A percentile compares a stretch with the other conserved stretches of the same genome.
Conservation (phyloP, 2,888 invertebrate species). For the Tillus elongatus region DNA sequence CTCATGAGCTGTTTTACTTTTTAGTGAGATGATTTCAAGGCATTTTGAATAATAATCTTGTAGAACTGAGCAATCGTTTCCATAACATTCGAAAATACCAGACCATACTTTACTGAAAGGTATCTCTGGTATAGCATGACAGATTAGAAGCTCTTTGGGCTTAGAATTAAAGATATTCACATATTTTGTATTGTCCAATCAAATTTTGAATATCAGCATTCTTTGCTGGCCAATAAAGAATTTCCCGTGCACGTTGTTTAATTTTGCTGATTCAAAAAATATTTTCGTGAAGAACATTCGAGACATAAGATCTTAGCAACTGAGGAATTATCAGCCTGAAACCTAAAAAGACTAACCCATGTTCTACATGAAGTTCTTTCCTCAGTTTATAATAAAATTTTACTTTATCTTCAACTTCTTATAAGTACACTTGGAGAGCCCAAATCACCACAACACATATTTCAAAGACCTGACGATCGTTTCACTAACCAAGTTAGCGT, state of each 20-base stretch:
- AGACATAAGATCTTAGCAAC: no score
- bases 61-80: constrained; percentile 19
- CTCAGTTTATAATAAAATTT: no score
- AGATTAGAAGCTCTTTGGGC: constrained; percentile 11
- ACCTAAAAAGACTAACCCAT: constrained; percentile 23
- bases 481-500: no score
- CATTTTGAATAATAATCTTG: no score
- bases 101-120: constrained; percentile 19
- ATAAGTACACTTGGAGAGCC: no score
- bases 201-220: constrained; percentile 8
- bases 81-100: constrained; percentile 16
- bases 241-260: constrained; percentile 6
- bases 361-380: constrained; percentile 19
- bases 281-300: constrained; percentile 11
- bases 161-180: constrained; percentile 15
- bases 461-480: no score
- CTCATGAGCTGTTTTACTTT: constrained; percentile 12
- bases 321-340: no score
- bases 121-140: constrained; percentile 12
- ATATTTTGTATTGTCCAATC: constrained; percentile 11
- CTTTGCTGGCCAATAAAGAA: constrained; percentile 15
- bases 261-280: constrained; percentile 10
- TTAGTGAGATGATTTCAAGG: constrained; percentile 19
- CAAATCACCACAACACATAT: no score
- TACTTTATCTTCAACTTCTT: no score